Evolutionary conservation across 2,888 invertebrate genomes (phyloP), one percentile per base, ranked within the genome.

Genomic region (Melangyna quadrimaculata): DNA sequence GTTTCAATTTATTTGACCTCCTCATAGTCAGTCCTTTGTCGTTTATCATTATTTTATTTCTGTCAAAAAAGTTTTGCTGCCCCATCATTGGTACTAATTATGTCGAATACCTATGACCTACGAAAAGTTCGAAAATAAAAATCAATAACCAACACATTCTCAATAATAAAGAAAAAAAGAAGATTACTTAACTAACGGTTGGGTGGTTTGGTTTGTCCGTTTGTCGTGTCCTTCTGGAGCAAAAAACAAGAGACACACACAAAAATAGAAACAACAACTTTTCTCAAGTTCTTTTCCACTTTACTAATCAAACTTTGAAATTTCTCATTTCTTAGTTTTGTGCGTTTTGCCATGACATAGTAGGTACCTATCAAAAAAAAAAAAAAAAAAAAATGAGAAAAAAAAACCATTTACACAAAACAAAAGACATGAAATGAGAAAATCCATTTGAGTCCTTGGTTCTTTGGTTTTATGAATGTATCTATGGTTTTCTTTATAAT

Each of bases 21-120:
- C 43, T 3, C 61, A n/a, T n/a, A n/a, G n/a, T 45, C 14, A 19
- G 63, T 65, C 29, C 29, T 45, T 29, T 59, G 74, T 79, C 79
- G 79, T 84, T 84, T 84, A 84, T 84, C 83, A 84, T 84, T 84
- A 84, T 83, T 83, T 83, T 83, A 83, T 84, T 79, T 79, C 83
- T 84, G 83, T 84, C 83, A 84, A 84, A 71, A 83, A 84, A 84
- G 75, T 84, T 84, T 74, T 78, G 70, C 78, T 84, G 79, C 71
- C 69, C 83, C 83, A 79, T 84, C 83, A 84, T 79, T 84, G 79
- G 78, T 79, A 59, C 59, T 59, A 84, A 84, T 84, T 84, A 84
- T 84, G 59, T 84, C 75, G 83, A 84, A 79, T 75, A 84, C 79
- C 79, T 84, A 84, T 79, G 71, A 79, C 48, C 67, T 67, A 67